Evolutionary conservation across 2,797 vertebrate species (phyloP), one percentile per base, ranked within the genome.

Genomic region (Anisognathus igniventris): DNA sequence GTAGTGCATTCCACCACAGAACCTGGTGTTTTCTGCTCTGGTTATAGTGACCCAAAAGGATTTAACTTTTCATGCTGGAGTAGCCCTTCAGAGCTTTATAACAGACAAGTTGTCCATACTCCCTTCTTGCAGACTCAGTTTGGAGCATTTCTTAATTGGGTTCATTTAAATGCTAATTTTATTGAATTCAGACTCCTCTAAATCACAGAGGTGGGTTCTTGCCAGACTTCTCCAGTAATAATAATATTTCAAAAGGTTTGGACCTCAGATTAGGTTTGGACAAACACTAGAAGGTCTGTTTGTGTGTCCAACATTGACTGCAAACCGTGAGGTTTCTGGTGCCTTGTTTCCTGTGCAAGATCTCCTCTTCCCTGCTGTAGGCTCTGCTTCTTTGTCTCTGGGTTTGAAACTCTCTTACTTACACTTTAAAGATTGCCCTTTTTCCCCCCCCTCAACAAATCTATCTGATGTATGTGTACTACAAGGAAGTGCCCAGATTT

Each of bases 91-190:
- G 50, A 86, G 60, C 31, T 82, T 80, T 71, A 54, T 68, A 62
- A 53, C 5, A 66, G 70, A 70, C 48, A 70, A 78, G 40, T 37
- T 3, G 5, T 42, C 50, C 48, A 5, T 66, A 28, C 20, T 78
- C 10, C 47, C 10, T 78, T 88, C 91, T 76, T 78, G 70, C 51
- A 30, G 31, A 67, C 40, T 81, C 70, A 64, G 56, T 92, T 85
- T 88, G 83, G 88, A 93, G 51, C 48, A 57, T 88, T 96, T 91
- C 85, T 96, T 96, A 96, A 96, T 90, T 93, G 73, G 56, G 60
- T 95, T 96, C 70, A 92, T 96, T 97, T 97, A 95, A 94, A 97
- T 95, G 92, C 82, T 96, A 94, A 95, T 95, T 86, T 95, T 96
- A 91, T 94, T 93, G 92, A 94, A 92, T 91, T 83, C 64, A 79